Evolutionary conservation across 2,797 vertebrate species (phyloP).

Genomic region (Gallirallus australis): DNA sequence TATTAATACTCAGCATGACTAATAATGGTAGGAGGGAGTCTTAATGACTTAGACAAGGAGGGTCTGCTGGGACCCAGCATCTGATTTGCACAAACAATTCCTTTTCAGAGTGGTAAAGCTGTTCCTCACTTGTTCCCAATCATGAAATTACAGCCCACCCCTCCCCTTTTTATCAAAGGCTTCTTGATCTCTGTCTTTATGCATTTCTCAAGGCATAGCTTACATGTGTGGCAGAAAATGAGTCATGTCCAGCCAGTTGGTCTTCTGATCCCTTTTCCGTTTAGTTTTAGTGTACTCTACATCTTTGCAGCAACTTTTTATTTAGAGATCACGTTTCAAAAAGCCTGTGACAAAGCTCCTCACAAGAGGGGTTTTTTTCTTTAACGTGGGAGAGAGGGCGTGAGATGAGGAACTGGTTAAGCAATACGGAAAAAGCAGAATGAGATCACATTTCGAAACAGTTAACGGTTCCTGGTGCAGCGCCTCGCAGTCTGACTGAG

Average conservation of each 20-base stretch:
- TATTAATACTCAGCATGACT: slow-evolving; percentile 57
- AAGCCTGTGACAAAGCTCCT: slow-evolving; percentile 9
- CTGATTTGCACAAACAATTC: not conserved
- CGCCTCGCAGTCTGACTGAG: not conserved
- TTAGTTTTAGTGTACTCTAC: not conserved
- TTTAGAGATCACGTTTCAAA: slow-evolving; percentile 46
- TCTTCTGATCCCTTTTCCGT: slow-evolving; percentile 11
- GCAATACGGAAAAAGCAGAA: not conserved
- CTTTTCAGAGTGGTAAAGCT: slow-evolving; percentile 6
- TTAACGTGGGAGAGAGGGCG: not conserved
- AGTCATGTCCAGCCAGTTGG: not conserved
- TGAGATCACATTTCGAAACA: not conserved
- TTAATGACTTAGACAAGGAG: slow-evolving; percentile 38
- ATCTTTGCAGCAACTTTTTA: not conserved
- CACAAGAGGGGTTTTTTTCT: not conserved
- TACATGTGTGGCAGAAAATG: not conserved
- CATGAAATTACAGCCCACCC: not conserved
- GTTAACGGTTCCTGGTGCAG: not conserved
- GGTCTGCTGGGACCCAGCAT: slow-evolving; percentile 32
- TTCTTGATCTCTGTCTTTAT: not conserved
- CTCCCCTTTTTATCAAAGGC: not conserved
- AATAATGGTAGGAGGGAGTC: slow-evolving; percentile 48
- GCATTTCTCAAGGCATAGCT: not conserved
- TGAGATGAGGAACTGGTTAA: slow-evolving; percentile 23
- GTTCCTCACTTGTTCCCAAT: not conserved